Percentiles rank a stretch among this genome's conserved stretches.
These are phyloP conservation scores for Micrasema minimum DNA, from an alignment of 1,140 invertebrate genomes.

Conservation along the genomic window DNA sequence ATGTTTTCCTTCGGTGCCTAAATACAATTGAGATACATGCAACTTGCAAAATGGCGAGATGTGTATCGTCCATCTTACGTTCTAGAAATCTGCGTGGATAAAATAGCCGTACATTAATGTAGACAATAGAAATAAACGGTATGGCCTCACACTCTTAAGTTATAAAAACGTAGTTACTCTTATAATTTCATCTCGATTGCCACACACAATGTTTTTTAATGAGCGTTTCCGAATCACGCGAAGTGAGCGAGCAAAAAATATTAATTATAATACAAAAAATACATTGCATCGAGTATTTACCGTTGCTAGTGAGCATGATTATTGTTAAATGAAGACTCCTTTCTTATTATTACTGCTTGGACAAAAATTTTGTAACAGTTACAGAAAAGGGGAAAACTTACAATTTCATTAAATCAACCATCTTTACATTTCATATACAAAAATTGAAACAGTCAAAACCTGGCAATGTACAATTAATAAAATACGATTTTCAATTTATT, in stretches of 20 bases:
- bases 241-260: conserved; percentile 13
- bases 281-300: conserved; percentile 3
- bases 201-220: conserved; percentile 12
- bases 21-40: conserved; percentile 26
- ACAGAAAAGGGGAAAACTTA: no score
- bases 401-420: no score
- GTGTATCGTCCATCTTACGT: neutral
- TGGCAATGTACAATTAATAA: no score
- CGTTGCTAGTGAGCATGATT: no score
- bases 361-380: no score
- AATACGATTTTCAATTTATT: no score
- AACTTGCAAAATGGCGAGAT: conserved; percentile 9
- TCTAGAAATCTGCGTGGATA: neutral
- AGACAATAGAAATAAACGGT: conserved; percentile 31
- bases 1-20: conserved; percentile 28
- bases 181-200: conserved; percentile 31
- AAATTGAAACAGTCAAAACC: no score
- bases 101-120: conserved; percentile 11
- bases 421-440: no score
- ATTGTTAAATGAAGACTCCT: no score
- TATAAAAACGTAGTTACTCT: conserved; percentile 6
- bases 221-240: conserved; percentile 21
- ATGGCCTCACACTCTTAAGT: conserved; percentile 22
- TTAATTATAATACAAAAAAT: neutral
- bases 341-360: no score